Conservation (phyloP, 2,113 vertebrate species). For the Actenoides hombroni region DNA sequence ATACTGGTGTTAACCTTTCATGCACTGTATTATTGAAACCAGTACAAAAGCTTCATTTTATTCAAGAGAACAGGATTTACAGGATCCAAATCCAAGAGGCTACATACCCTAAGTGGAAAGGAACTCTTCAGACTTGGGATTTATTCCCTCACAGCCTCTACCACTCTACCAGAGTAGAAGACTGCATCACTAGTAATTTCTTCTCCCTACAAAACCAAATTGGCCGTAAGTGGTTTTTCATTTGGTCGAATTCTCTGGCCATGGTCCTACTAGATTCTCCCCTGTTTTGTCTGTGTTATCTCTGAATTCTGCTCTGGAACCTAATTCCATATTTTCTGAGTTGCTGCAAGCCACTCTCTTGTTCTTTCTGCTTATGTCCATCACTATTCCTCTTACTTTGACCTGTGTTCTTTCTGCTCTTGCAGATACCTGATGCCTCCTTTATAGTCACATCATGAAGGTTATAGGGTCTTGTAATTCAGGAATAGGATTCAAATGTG, state of each 20-base stretch:
- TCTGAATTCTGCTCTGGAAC: neutral
- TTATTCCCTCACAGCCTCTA: neutral
- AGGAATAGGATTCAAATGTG: neutral
- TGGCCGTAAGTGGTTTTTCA: neutral
- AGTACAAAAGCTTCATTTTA: neutral
- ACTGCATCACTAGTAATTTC: neutral
- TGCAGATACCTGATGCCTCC: neutral
- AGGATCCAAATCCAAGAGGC: neutral
- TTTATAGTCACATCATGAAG: neutral
- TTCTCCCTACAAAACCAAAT: neutral
- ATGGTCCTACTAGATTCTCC: neutral
- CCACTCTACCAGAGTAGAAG: neutral
- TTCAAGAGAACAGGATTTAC: neutral
- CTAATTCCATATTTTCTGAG: neutral
- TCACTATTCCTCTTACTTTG: neutral
- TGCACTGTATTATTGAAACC: neutral
- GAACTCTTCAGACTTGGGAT: neutral
- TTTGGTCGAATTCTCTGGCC: neutral
- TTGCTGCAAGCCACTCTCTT: neutral
- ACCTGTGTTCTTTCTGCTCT: neutral
- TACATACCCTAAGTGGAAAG: neutral
- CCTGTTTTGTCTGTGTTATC: neutral
- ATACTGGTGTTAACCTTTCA: neutral
- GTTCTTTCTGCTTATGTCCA: neutral
- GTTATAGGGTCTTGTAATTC: neutral